Conservation (phyloP, 1,140 invertebrate genomes). For the Penaeus vannamei region DNA sequence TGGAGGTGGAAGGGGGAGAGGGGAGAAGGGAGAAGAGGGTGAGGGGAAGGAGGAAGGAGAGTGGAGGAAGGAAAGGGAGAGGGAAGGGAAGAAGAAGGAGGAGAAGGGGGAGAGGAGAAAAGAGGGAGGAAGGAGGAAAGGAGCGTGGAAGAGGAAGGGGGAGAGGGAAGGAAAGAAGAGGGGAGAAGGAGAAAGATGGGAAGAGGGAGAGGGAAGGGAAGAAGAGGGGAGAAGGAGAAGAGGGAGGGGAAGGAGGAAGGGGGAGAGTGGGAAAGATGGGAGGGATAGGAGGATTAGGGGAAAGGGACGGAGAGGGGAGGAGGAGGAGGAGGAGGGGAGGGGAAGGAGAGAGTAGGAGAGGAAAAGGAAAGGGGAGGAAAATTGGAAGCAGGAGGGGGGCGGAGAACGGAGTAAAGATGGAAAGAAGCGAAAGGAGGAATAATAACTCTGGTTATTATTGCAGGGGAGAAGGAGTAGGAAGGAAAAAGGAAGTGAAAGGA, state of each 20-base stretch:
- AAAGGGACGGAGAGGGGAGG: background rate
- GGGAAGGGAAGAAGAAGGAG: background rate
- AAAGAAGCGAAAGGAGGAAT: background rate
- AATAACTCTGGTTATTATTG: too few relatives aligned
- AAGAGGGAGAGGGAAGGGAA: background rate
- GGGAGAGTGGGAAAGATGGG: background rate
- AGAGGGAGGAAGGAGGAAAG: background rate
- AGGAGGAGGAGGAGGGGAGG: background rate
- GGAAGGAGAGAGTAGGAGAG: background rate
- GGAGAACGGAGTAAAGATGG: background rate
- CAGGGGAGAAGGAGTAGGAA: too few relatives aligned
- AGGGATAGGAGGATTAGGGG: background rate
- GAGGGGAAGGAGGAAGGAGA: background rate
- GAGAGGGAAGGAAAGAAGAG: background rate
- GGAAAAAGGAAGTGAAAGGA: too few relatives aligned
- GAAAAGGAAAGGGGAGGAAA: background rate
- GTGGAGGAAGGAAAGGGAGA: background rate
- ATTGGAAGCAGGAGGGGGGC: slow-evolving; percentile 13
- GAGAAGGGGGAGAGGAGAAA: background rate
- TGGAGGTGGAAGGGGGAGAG: background rate
- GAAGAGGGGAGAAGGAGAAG: background rate
- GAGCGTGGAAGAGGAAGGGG: background rate
- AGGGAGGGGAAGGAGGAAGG: too few relatives aligned
- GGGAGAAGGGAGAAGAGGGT: too few relatives aligned
- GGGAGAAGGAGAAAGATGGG: background rate